Evolutionary conservation across 2,888 invertebrate genomes (phyloP), one percentile per base, ranked within the genome.

Genomic region (Dryococelus australis): DNA sequence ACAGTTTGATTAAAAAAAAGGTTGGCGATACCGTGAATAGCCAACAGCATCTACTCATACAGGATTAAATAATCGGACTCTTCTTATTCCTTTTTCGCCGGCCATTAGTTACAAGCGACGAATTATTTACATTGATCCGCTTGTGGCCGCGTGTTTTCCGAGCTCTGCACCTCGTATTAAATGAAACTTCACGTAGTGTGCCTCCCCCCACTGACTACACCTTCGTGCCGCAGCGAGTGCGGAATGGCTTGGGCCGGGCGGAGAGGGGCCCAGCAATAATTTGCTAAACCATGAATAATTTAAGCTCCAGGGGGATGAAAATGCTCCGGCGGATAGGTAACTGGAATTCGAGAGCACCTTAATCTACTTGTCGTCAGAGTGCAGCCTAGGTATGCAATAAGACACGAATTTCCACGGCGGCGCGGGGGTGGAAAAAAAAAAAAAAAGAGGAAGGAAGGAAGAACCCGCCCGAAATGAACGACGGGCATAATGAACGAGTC

Each of bases 221-320:
- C 47, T 47, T 5, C 47, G 47, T 13, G 65, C 24, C 65, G 20
- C 6, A 24, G 8, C 24, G 3, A 65, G 65, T n/a, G 24, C n/a
- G 65, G 65, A 16, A 6, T 0, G 6, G 65, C 10, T 0, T 0
- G 12, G 51, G 0, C 24, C 10, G 65, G 24, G 47, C 1, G n/a
- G 16, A n/a, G 65, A 20, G 16, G 65, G 65, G 13, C 3, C 2
- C 24, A n/a, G 24, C n/a, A 20, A 65, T 65, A 65, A 65, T 65
- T 65, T 65, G 65, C 65, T n/a, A 65, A 65, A n/a, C 65, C 65
- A n/a, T 65, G 65, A 65, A 65, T 65, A 65, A 65, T 65, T 65
- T 65, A 65, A 65, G 6, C 65, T 8, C 20, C 65, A 24, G 65
- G 24, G 65, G 65, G 65, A 20, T 65, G 65, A 65, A 65, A 65